Base-by-base conservation (phyloP, 2,888 invertebrate genomes). In the Poecilus cupreus region DNA sequence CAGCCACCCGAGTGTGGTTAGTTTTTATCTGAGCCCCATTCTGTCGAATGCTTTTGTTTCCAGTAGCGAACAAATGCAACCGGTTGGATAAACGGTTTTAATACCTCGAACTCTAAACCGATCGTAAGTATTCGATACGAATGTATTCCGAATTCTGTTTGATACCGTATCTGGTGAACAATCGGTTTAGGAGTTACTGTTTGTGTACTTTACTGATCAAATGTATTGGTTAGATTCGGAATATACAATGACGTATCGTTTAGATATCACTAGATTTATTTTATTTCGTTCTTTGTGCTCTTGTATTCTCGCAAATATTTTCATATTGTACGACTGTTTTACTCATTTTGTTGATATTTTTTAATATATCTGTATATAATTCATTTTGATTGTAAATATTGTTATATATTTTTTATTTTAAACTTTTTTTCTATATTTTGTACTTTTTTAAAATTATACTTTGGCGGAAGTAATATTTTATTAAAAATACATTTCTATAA, bases 21-120 rank as follows among this genome's bases (percentile, higher is more conserved):
- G 26, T 60, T 60, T 57, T 60, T 60, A 60, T 60, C 60, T 39
- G 54, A 20, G 54, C 54, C 11, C 32, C 18, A 20, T n/a, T 70
- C 22, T 39, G 70, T 70, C 13, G 26, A 60, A 13, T 37, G 74
- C 51, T 43, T 76, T 51, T 49, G 76, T 54, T 54, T 76, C 37
- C 16, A 4, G 54, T 76, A 76, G 18, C 54, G 26, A 26, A 60
- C 60, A 43, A 13, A 22, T 6, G 60, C 20, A 60, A 22, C n/a
- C 60, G 26, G 2, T 13, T 24, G 24, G 60, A 60, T n/a, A 60
- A 57, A 51, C 51, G 51, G 51, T 43, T 51, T 51, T 51, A 51
- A 51, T 51, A 51, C 16, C 2, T 51, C 51, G 18, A 51, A 51
- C 2, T 51, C 51, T 3, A 51, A 51, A 20, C 51, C 5, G 20